These are phyloP conservation scores for Pseudopipra pipra DNA, from an alignment of 2,113 vertebrate species.

Conservation along the genomic window DNA sequence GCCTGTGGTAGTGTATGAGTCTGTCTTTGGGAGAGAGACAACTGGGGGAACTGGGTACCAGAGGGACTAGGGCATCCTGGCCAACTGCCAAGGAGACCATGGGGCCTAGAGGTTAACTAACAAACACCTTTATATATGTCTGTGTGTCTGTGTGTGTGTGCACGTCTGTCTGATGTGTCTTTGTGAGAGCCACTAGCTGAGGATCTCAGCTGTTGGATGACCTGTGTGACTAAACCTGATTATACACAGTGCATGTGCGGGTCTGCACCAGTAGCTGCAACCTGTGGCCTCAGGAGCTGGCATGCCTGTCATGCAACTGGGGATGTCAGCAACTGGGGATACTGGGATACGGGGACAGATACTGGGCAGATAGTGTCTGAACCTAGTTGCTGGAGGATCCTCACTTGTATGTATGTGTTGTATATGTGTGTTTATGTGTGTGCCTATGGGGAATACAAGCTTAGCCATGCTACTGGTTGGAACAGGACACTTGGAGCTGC, in stretches of 20 bases:
- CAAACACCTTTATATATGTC: neutral
- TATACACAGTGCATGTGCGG: neutral
- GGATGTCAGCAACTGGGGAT: neutral
- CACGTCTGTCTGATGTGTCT: accelerated
- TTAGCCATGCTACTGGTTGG: neutral
- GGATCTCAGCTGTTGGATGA: neutral
- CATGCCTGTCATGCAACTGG: neutral
- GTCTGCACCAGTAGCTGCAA: neutral
- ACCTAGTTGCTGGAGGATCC: neutral
- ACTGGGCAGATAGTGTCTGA: neutral
- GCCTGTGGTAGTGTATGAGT: neutral
- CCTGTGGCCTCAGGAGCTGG: neutral
- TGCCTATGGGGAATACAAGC: neutral
- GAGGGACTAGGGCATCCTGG: neutral
- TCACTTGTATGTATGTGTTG: no score
- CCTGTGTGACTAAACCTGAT: neutral
- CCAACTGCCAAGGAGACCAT: neutral
- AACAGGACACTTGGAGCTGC: neutral
- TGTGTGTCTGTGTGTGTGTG: neutral
- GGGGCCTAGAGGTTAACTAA: neutral
- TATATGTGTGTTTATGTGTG: neutral
- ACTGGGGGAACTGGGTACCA: neutral
- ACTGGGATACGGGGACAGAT: neutral
- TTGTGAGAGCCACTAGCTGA: neutral
- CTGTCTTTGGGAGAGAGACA: neutral